Evolutionary conservation across 2,113 vertebrate species (phyloP), one percentile per base, ranked within the genome.

Genomic region (Myrmecobius fasciatus): DNA sequence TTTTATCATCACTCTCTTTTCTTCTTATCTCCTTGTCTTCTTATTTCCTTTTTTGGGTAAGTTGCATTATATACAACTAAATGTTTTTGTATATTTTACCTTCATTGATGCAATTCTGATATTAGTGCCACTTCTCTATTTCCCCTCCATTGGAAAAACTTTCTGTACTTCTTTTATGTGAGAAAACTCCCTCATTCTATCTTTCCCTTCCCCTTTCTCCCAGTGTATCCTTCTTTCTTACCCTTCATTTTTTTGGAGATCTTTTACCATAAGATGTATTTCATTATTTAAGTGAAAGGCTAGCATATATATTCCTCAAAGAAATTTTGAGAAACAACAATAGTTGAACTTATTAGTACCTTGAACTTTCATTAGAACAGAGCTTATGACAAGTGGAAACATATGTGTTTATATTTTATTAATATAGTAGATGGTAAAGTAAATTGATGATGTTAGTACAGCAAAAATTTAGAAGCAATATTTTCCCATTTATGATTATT

Each of bases 1-100:
- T 47, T 2, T 2, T 3, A 54, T 1, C 3, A 0, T 7, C 0
- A 14, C 0, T 48, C 9, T 25, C 8, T 48, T 5, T 6, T 1
- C 48, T 14, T 67, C 52, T 49, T 9, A 12, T 36, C 4, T 25
- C 36, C 22, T 26, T 26, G 0, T 20, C 2, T 28, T 7, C 53
- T 0, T 28, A 1, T 17, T 48, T 26, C 25, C 54, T 25, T 56
- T 26, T 10, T 10, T 56, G 54, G 54, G 54, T 56, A 56, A 56
- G 8, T 56, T 53, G 25, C 53, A 53, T 53, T 53, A 53, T 25
- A 25, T 25, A 67, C 56, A 36, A 36, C 56, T 67, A 12, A 60
- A 36, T 36, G 56, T 67, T 8, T 60, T 9, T 60, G 8, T 60
- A 36, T 67, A 14, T 67, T 67, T 31, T 67, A 36, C 28, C 56